A percentile compares a stretch with the other conserved stretches of the same genome.
Evolutionary conservation across 1,140 invertebrate genomes (phyloP).

Genomic region (Myzus persicae): DNA sequence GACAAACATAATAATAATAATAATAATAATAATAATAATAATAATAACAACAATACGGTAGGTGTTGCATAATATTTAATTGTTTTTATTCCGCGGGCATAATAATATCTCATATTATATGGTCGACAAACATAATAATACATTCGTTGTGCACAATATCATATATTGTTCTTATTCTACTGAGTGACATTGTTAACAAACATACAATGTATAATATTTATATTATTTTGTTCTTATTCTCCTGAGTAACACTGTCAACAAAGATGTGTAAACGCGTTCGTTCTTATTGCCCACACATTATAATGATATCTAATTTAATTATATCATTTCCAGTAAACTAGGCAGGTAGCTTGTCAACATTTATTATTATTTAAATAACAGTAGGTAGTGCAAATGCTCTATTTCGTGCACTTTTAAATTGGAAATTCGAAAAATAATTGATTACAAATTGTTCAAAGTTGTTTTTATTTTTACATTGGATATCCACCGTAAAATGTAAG

Average conservation of each 20-base stretch:
- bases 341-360: accelerated
- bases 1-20: too few relatives aligned
- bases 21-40: too few relatives aligned
- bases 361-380: neutral
- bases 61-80: too few relatives aligned
- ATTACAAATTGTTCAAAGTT: neutral
- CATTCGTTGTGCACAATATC: too few relatives aligned
- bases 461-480: neutral
- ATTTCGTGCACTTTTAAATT: neutral
- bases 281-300: neutral
- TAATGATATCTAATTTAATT: neutral
- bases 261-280: neutral
- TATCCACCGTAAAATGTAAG: neutral
- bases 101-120: neutral
- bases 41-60: too few relatives aligned
- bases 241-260: neutral
- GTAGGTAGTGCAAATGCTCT: neutral
- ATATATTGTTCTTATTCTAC: too few relatives aligned
- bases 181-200: too few relatives aligned
- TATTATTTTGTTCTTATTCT: too few relatives aligned
- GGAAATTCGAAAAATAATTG: neutral
- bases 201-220: too few relatives aligned
- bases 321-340: neutral
- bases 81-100: too few relatives aligned
- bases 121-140: neutral